These are phyloP conservation scores for Cebidichthys violaceus DNA, from an alignment of 2,113 vertebrate species.

Conservation along the genomic window DNA sequence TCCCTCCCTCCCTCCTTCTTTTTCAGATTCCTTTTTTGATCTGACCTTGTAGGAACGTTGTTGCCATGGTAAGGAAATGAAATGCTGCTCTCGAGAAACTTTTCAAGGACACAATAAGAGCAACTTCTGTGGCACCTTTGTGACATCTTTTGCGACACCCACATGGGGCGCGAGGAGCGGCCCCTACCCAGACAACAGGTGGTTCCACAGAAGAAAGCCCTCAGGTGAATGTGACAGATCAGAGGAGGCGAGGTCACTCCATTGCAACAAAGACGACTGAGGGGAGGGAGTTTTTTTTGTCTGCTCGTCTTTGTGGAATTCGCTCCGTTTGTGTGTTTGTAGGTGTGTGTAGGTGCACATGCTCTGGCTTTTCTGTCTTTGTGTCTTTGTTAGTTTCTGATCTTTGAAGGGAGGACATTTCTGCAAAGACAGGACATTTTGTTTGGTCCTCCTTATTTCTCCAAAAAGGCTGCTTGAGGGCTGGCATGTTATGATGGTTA, in stretches of 20 bases:
- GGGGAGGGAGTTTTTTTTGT: conserved; percentile 35
- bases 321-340: conserved; percentile 46
- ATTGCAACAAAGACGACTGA: conserved; percentile 51
- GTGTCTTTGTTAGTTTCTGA: conserved; percentile 30
- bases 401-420: conserved; percentile 29
- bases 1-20: conserved; percentile 6
- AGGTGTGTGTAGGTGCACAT: background rate
- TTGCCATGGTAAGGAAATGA: conserved; percentile 10
- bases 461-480: conserved; percentile 21
- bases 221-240: conserved; percentile 66
- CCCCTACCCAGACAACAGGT: conserved; percentile 61
- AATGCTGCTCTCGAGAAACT: conserved; percentile 42
- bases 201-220: conserved; percentile 67
- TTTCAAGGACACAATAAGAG: conserved; percentile 45
- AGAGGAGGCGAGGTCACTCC: conserved; percentile 55
- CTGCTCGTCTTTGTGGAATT: conserved; percentile 23
- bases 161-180: conserved; percentile 15
- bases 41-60: conserved; percentile 32
- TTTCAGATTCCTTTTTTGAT: conserved; percentile 28
- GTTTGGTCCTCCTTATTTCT: conserved; percentile 7
- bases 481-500: conserved; percentile 5
- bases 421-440: conserved; percentile 15
- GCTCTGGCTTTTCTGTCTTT: background rate
- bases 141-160: conserved; percentile 33
- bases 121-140: conserved; percentile 39